Evolutionary conservation across 2,888 invertebrate species (phyloP).

Genomic region (Athalia cordata): DNA sequence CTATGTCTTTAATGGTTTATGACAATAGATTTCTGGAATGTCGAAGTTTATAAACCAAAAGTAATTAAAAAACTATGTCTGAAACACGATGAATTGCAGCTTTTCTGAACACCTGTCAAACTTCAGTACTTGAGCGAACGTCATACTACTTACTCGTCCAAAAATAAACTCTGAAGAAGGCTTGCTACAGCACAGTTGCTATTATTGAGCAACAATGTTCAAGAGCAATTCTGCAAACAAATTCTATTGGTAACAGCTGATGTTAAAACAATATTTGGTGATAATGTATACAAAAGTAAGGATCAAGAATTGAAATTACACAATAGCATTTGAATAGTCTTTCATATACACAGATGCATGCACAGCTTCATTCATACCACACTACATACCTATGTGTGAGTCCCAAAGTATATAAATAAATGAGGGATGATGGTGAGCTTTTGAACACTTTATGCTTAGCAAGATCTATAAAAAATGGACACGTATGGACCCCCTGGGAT

Average conservation of each 20-base stretch:
- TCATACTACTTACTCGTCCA: conserved; percentile 34
- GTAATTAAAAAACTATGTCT: background rate
- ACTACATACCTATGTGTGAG: too few species aligned
- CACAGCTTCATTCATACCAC: too few species aligned
- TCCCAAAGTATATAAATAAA: too few species aligned
- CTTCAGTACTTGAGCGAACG: conserved; percentile 39
- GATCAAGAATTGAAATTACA: too few species aligned
- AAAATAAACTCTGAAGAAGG: conserved; percentile 42
- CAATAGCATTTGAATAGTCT: too few species aligned
- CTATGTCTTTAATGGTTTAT: background rate
- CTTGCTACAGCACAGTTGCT: conserved; percentile 37
- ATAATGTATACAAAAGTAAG: too few species aligned
- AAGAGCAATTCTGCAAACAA: background rate
- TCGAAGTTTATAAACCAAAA: background rate
- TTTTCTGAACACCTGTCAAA: conserved; percentile 46
- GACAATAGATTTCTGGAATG: background rate
- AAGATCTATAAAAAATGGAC: too few species aligned
- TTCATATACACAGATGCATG: too few species aligned
- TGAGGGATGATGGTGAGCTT: too few species aligned
- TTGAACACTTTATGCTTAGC: too few species aligned
- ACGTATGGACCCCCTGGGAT: too few species aligned
- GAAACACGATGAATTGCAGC: conserved; percentile 29
- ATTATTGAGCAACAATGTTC: conserved; percentile 39
- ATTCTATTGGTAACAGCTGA: conserved; percentile 6
- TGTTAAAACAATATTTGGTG: background rate